Conservation (phyloP, 2,797 vertebrate genomes). For the Masticophis lateralis region DNA sequence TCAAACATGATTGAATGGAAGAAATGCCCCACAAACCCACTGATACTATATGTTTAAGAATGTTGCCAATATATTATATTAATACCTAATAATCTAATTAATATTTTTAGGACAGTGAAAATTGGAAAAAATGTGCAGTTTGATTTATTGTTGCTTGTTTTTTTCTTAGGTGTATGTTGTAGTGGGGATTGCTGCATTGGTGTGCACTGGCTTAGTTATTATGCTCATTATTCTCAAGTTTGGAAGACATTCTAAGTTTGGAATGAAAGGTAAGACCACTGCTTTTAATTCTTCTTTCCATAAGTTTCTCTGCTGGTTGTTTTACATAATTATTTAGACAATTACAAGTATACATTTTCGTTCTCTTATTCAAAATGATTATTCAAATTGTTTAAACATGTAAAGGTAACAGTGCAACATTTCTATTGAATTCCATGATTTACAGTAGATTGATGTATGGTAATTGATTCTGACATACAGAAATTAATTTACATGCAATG, state of each 20-base stretch:
- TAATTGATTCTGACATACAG: not conserved
- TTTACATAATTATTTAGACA: not conserved
- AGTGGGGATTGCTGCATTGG: conserved; percentile 91
- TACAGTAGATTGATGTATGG: not conserved
- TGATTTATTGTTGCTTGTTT: conserved; percentile 6
- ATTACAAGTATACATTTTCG: not conserved
- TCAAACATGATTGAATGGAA: not conserved
- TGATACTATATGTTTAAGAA: not conserved
- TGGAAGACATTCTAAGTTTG: conserved; percentile 97
- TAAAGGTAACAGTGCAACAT: not conserved
- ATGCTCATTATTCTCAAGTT: conserved; percentile 96
- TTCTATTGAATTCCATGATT: not conserved
- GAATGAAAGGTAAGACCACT: conserved; percentile 94
- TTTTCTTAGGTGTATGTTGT: conserved; percentile 89
- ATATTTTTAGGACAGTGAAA: not conserved
- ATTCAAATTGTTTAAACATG: not conserved
- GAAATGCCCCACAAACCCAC: not conserved
- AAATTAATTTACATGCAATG: not conserved
- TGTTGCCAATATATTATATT: conserved; percentile 2
- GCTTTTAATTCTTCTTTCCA: conserved; percentile 42
- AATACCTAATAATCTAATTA: conserved; percentile 15
- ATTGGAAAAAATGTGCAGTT: not conserved
- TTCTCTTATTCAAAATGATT: not conserved
- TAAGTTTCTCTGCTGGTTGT: not conserved
- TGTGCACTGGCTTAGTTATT: conserved; percentile 90